phyloP scores from a whole-genome alignment of 2,888 invertebrate genomes.

The Ephialtes manifestator region DNA sequence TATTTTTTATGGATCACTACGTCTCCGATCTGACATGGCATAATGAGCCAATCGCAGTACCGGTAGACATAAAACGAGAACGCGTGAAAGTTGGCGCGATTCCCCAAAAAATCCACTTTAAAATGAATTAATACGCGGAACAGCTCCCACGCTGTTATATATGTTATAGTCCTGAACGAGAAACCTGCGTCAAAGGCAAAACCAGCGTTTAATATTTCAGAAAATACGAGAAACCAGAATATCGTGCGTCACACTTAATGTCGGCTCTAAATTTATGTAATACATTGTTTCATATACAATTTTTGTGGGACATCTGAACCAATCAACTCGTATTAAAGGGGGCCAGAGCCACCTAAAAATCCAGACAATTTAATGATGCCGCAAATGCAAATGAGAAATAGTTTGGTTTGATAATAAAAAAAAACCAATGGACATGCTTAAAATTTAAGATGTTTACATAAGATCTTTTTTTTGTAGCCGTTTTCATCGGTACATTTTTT shows the following conservation, averaged over 20 bases:
- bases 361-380: no score
- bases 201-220: constrained; percentile 21
- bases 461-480: no score
- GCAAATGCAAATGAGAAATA: no score
- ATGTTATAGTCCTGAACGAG: constrained; percentile 1
- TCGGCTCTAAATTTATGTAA: background rate
- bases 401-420: no score
- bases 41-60: constrained; percentile 14
- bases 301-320: background rate
- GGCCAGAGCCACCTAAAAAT: no score
- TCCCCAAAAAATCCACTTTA: constrained; percentile 49
- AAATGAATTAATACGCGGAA: constrained; percentile 53
- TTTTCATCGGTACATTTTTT: no score
- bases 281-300: background rate
- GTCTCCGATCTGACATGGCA: constrained; percentile 19
- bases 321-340: background rate
- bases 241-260: background rate
- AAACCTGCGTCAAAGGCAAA: constrained; percentile 23
- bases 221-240: constrained; percentile 14
- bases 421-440: no score
- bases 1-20: constrained; percentile 36
- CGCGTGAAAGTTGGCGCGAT: constrained; percentile 55
- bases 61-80: constrained; percentile 31
- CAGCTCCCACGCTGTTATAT: constrained; percentile 45
- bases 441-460: no score